phyloP scores from a whole-genome alignment of 23 tunicate species.

The Trididemnum miniatum region DNA sequence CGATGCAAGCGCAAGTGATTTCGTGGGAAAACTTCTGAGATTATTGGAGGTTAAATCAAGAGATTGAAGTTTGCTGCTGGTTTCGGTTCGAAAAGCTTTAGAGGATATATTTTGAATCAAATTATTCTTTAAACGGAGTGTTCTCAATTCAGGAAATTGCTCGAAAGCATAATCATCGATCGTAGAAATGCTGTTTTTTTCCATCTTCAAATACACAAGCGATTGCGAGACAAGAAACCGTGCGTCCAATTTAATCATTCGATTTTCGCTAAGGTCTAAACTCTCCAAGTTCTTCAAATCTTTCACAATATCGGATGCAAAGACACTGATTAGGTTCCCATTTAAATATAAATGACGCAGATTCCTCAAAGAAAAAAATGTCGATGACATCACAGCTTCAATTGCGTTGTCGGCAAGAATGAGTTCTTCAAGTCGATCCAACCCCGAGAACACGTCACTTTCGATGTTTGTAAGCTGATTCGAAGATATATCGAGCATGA shows the following conservation, averaged over 20 bases:
- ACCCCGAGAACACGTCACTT: not conserved
- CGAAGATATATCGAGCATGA: conserved; percentile 7
- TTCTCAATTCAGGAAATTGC: not conserved
- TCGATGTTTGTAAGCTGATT: not conserved
- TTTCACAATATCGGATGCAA: not conserved
- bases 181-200: not conserved
- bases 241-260: not conserved
- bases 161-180: not conserved
- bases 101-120: not conserved
- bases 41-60: not conserved
- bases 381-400: not conserved
- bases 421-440: not conserved
- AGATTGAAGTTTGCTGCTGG: not conserved
- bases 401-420: not conserved
- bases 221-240: not conserved
- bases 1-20: not conserved
- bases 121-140: not conserved
- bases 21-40: not conserved
- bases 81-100: not conserved
- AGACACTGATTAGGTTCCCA: not conserved
- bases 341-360: not conserved
- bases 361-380: not conserved
- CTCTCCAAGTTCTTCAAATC: not conserved
- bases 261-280: not conserved
- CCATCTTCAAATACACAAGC: not conserved